Evolutionary conservation across 2,797 vertebrate genomes (phyloP), one percentile per base, ranked within the genome.

Genomic region (Argyrosomus regius): DNA sequence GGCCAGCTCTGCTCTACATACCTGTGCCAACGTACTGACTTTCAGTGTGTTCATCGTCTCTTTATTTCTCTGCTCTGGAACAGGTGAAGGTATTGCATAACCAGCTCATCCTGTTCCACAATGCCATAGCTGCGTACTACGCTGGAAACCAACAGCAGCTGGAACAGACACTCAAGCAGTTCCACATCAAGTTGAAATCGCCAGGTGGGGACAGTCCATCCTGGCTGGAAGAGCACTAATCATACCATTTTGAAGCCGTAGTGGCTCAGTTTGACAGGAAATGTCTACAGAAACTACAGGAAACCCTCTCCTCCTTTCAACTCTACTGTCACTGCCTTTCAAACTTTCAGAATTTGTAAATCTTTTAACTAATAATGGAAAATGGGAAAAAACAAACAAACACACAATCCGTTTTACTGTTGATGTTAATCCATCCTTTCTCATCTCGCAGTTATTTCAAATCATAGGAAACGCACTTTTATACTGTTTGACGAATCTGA

Each of bases 41-140:
- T 46, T 60, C 1, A 48, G 1, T 31, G 3, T 41, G 17, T 18
- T 57, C 8, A 80, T 58, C 0, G 3, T 59, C 43, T n/a, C 24
- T 53, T 48, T 69, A 2, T 68, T 50, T 39, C 3, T n/a, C 39
- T 68, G 16, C 61, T 73, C 20, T 50, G 62, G 53, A 64, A 59
- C 94, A 99, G 98, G 97, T 99, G 77, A 99, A 99, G 86, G 98
- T 99, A 0, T 93, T 99, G 92, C 98, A 99, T 92, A 99, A 99
- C 93, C 98, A 99, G 92, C 97, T 99, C 73, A 96, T 98, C 92
- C 96, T 99, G 88, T 99, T 99, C 95, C 98, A 99, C 91, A 99
- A 99, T 12, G 97, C 98, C 85, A 97, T 99, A 10, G 96, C 98
- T 0, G 98, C 98, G 0, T 99, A 99, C 95, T 99, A 98, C 65